These are phyloP conservation scores for Sinonovacula constricta DNA, from an alignment of 1,140 invertebrate genomes.

Conservation along the genomic window DNA sequence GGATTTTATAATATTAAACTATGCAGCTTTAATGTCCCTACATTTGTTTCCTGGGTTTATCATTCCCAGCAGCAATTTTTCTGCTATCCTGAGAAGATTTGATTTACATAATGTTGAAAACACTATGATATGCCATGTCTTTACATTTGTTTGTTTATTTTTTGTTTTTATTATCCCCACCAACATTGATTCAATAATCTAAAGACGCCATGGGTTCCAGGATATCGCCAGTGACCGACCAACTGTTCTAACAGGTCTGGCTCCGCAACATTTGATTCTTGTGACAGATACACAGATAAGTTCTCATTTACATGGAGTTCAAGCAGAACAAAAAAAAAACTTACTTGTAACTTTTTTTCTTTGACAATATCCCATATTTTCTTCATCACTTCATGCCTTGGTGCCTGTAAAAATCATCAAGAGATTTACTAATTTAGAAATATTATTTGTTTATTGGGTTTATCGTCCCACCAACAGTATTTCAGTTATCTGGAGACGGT, in stretches of 20 bases:
- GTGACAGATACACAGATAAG: not conserved
- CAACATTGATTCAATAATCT: not conserved
- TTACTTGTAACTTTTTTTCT: conserved; percentile 91
- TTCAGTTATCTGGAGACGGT: no score
- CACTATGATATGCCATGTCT: no score
- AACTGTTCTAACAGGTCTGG: not conserved
- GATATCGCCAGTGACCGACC: not conserved
- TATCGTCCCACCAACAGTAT: no score
- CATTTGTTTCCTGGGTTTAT: no score
- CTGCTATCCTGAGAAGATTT: no score
- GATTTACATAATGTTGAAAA: no score
- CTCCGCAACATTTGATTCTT: not conserved
- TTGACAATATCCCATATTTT: conserved; percentile 95
- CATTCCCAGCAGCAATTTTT: no score
- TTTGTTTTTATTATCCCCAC: no score
- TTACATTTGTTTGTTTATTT: no score
- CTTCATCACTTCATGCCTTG: conserved; percentile 95
- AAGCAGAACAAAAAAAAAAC: conserved; percentile 58
- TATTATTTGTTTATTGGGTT: no score
- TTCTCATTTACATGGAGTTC: not conserved
- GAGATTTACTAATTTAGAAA: no score
- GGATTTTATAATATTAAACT: not conserved
- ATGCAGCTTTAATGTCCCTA: not conserved
- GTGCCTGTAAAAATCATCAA: conserved; percentile 85
- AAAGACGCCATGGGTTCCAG: not conserved